Evolutionary conservation across 2,113 vertebrate species (phyloP), one percentile per base, ranked within the genome.

Genomic region (Fregetta grallaria): DNA sequence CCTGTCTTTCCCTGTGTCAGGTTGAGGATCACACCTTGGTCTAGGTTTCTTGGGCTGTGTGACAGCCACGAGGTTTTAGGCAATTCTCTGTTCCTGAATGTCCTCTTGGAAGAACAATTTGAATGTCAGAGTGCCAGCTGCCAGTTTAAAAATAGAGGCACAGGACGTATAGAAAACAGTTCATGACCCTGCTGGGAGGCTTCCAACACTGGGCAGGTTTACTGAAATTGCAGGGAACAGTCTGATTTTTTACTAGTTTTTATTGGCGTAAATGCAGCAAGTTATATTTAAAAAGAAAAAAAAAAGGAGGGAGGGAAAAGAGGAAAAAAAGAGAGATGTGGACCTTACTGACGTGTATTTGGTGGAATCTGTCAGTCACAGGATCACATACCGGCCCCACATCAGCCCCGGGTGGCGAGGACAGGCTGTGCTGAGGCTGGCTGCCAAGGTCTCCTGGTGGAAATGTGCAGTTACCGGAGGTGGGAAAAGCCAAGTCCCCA

Each of bases 91-190:
- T 23, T 94, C 50, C 44, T 40, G 40, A 32, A 55, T 17, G 66
- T 70, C 61, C 55, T 53, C 45, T 82, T 70, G 66, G 68, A 84
- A 83, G 40, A 75, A 26, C 29, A 79, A n/a, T 61, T 27, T 61
- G 30, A 67, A 67, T 56, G 82, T 66, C 73, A 56, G 73, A 42
- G 42, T 66, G 77, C 56, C 62, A 80, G 59, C 30, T 62, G 44
- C 82, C 90, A 90, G 47, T 36, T 47, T 80, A 87, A 94, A 96
- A 91, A 88, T 91, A 95, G 91, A 88, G 34, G 29, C 72, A 78
- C 45, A 44, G 40, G 72, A 53, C 6, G 1, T 82, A 91, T 66
- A 88, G 76, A 78, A 89, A 82, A 66, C 61, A 86, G 80, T 82
- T 86, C 65, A 49, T 78, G 91, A 96, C 95, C 88, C 72, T 86